Percentiles rank a stretch among this genome's conserved stretches.
phyloP scores from a whole-genome alignment of 2,888 invertebrate genomes.

The Drosophila pseudotalamancana region DNA sequence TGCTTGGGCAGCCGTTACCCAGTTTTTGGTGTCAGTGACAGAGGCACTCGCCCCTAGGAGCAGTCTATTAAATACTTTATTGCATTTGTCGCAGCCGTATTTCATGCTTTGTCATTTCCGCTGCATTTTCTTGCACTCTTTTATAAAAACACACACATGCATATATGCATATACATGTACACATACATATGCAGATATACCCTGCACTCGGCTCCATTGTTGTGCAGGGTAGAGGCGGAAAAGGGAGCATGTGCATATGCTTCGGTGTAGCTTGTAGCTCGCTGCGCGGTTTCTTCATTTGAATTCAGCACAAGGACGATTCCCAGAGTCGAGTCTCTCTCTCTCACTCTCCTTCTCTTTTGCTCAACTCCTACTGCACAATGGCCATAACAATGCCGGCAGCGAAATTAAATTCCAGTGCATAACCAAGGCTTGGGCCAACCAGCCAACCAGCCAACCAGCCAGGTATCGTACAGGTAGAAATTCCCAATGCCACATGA shows the following conservation, averaged over 20 bases:
- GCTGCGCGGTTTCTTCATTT: slow-evolving; percentile 75
- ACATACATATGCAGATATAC: too few relatives aligned
- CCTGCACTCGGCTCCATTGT: slow-evolving; percentile 39
- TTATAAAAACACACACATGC: too few relatives aligned
- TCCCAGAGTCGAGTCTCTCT: slow-evolving; percentile 1
- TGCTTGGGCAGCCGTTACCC: slow-evolving; percentile 14
- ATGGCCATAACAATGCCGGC: slow-evolving; percentile 68
- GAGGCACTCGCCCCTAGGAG: slow-evolving; percentile 53
- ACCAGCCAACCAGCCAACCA: slow-evolving; percentile 1
- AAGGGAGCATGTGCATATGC: slow-evolving; percentile 64
- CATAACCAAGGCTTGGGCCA: slow-evolving; percentile 65
- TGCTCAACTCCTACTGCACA: slow-evolving; percentile 37
- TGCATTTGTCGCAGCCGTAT: slow-evolving; percentile 82
- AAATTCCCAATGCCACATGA: slow-evolving; percentile 61
- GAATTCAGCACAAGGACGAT: slow-evolving; percentile 74
- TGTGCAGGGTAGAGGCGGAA: slow-evolving; percentile 4
- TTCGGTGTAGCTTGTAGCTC: slow-evolving; percentile 38
- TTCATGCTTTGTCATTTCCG: slow-evolving; percentile 79
- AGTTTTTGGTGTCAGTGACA: slow-evolving; percentile 69
- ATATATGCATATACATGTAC: not conserved
- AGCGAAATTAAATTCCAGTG: slow-evolving; percentile 80
- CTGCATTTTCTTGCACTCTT: slow-evolving; percentile 71
- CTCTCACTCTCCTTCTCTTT: not conserved
- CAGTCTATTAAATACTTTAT: slow-evolving; percentile 83
- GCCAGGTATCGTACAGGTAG: slow-evolving; percentile 35